Base-by-base conservation (phyloP, 2,888 invertebrate genomes). In the Platerodrilus igneus region DNA sequence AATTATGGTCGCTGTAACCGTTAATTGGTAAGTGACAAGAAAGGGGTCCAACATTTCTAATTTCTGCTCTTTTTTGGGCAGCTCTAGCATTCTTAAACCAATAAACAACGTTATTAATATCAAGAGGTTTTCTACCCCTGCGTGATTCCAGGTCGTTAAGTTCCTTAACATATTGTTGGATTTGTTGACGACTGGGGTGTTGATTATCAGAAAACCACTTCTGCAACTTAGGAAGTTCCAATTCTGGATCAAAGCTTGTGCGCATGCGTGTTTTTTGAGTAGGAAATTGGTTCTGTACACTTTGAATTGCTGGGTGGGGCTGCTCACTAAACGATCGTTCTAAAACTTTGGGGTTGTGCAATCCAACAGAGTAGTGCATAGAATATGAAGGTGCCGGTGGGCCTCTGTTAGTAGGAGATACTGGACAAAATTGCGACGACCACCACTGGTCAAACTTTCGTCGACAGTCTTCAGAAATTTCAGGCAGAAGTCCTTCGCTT, bases 81-180 rank as follows among this genome's bases (percentile, higher is more conserved):
- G 96, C 96, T 33, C 97, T 77, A 0, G 96, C 95, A 63, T 96
- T 96, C 67, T 96, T 95, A 70, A 99, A 99, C 92, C 92, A 92
- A 60, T 92, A 92, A 9, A 94, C 93, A 9, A 95, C 93, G 63
- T 95, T 95, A 62, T 93, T 93, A 3, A 95, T 86, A 67, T 96
- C 95, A 34, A 96, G 72, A 0, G 94, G 94, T 61, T 95, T 93
- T 29, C 95, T 76, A 1, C 94, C 95, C 34, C 90, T 78, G 23
- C 96, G 78, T 32, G 94, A 95, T 60, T 94, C 93, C 48, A 95
- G 71, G 42, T 83, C 81, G 66, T 99, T 99, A 50, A 99, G 72
- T 62, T 94, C 93, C 55, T 88, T 83, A 38, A 97, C 91, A 69
- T 94, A 97, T 50, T 91, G 87, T 57, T 94, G 91, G 62, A 99